Base-by-base conservation (phyloP, 2,888 invertebrate species). In the Nomada goodeniana region DNA sequence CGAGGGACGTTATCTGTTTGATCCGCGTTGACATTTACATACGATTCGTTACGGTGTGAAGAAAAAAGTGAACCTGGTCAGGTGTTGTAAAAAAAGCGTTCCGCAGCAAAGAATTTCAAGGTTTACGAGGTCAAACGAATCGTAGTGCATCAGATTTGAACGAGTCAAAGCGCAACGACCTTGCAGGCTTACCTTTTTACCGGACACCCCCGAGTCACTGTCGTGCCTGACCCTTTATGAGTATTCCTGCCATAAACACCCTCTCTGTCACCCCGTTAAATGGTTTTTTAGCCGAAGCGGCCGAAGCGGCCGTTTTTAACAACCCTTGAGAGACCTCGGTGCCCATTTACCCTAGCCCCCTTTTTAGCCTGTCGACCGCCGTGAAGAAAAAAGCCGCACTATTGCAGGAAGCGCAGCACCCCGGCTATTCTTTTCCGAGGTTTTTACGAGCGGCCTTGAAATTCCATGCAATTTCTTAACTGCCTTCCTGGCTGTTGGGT, bases 371-470 rank as follows among this genome's bases (percentile, higher is more conserved):
- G 23, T 53, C 76, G 74, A 61, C 80, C 70, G 75, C 72, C 76
- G 80, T 76, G 81, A 76, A 82, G 87, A 89, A 82, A 90, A 90
- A 91, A 90, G 91, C 93, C 92, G 86, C 91, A 90, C 90, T 93
- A 91, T 93, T 93, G 92, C 91, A 93, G 93, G 93, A 93, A 93
- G 88, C 86, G 89, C 88, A 84, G 85, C 82, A 70, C 79, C 82
- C 78, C 83, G 87, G 82, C 89, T 82, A 88, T 90, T 90, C 88
- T 91, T 85, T 87, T 76, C 74, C 81, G 74, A 84, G 84, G 76
- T 88, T 92, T 90, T 91, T 90, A 89, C 85, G 84, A 84, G 75
- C 86, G 89, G 88, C 93, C 93, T 93, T 93, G 93, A 89, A 86
- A 91, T 91, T 90, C 90, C 85, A 86, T 83, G 87, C 89, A 87